Percentiles rank a stretch among this genome's conserved stretches.
phyloP scores from a whole-genome alignment of 2,888 invertebrate species.

The Brenthis hecate region DNA sequence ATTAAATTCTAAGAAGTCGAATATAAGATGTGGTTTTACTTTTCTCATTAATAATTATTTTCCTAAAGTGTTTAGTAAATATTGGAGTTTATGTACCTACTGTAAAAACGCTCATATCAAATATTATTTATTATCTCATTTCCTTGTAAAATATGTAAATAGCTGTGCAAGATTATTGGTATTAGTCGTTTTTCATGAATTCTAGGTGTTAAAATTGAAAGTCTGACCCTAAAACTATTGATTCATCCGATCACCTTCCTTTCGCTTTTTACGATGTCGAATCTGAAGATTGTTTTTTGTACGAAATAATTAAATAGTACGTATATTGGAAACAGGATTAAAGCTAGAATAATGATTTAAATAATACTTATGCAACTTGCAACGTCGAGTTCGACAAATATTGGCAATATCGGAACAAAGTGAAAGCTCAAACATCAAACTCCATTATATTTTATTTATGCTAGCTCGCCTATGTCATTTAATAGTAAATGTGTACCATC shows the following conservation, averaged over 20 bases:
- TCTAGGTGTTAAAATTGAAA: slow-evolving; percentile 19
- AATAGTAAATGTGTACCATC: neutral
- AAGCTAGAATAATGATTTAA: neutral
- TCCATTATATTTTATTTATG: neutral
- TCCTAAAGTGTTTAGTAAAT: slow-evolving; percentile 13
- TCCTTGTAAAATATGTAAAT: slow-evolving; percentile 80
- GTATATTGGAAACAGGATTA: slow-evolving; percentile 1
- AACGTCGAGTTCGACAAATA: slow-evolving; percentile 9
- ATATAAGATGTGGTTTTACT: slow-evolving; percentile 24
- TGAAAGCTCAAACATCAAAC: slow-evolving; percentile 7
- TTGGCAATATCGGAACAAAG: neutral
- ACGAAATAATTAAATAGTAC: neutral
- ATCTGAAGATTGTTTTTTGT: no score
- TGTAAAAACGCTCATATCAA: slow-evolving; percentile 76
- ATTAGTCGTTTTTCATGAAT: slow-evolving; percentile 12
- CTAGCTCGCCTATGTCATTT: slow-evolving; percentile 7
- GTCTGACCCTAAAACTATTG: slow-evolving; percentile 13
- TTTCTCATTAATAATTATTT: slow-evolving; percentile 17
- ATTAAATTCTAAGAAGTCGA: slow-evolving; percentile 26
- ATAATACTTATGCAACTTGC: neutral
- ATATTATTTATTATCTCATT: slow-evolving; percentile 73
- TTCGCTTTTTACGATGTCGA: neutral
- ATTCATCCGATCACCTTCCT: slow-evolving; percentile 10
- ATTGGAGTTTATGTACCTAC: slow-evolving; percentile 52
- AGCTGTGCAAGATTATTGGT: slow-evolving; percentile 57